Conservation (phyloP, 2,888 invertebrate genomes). For the Seira musarum region DNA sequence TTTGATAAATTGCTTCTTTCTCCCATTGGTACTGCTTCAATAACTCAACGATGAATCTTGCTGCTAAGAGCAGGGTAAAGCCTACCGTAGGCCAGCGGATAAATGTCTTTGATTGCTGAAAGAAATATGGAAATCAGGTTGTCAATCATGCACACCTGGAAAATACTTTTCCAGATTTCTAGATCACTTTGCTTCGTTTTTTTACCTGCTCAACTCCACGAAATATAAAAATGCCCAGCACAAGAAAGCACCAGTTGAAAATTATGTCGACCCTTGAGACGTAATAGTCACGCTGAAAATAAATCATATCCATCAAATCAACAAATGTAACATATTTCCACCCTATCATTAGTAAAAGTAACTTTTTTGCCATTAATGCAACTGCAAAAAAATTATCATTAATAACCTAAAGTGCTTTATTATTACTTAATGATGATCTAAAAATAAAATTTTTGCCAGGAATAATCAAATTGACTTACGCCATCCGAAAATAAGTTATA, state of each 20-base stretch:
- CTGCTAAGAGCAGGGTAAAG: slow-evolving; percentile 54
- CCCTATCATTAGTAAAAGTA: too few species aligned
- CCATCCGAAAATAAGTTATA: slow-evolving; percentile 54
- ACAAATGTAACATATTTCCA: too few species aligned
- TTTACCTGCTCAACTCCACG: slow-evolving; percentile 56
- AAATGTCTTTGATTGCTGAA: slow-evolving; percentile 56
- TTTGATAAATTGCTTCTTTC: slow-evolving; percentile 49
- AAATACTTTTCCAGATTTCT: too few species aligned
- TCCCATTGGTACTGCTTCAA: slow-evolving; percentile 56
- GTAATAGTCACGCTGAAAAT: slow-evolving; percentile 40
- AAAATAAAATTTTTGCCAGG: too few species aligned
- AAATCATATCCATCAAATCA: too few species aligned
- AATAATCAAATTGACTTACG: too few species aligned
- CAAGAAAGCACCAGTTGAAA: slow-evolving; percentile 58
- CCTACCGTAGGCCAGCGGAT: slow-evolving; percentile 58
- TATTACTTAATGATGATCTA: too few species aligned
- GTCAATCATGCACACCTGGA: too few species aligned
- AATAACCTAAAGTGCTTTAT: slow-evolving; percentile 1
- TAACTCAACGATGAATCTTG: slow-evolving; percentile 50
- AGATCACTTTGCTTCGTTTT: background rate
- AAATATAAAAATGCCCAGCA: slow-evolving; percentile 51
- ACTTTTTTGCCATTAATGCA: too few species aligned
- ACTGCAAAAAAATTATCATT: background rate
- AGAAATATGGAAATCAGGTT: slow-evolving; percentile 12
- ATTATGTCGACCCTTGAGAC: slow-evolving; percentile 54